Evolutionary conservation across 2,113 vertebrate species (phyloP), one percentile per base, ranked within the genome.

Genomic region (Pleuronectes platessa): DNA sequence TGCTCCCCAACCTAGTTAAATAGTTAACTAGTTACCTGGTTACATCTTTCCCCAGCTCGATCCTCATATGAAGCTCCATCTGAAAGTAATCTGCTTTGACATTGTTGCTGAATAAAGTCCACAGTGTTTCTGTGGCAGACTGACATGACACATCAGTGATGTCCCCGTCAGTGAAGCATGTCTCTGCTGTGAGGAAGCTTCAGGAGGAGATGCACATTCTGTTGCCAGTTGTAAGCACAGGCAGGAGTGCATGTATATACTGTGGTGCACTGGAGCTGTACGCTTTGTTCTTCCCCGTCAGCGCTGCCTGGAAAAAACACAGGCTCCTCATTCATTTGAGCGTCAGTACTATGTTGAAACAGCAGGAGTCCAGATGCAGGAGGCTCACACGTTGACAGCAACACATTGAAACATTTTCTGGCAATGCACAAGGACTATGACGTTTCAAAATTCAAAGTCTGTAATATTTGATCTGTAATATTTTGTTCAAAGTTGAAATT

Each of bases 41-140:
- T 31, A 31, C 13, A 42, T 20, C 3, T 49, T 49, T 49, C 17
- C 45, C 15, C 20, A 40, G 27, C 27, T 62, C 62, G 3, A 2
- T 42, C 40, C 5, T 31, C 27, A 31, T 42, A 2, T 42, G 2
- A 10, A 12, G 11, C 40, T 42, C 40, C 2, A 12, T 42, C 60
- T 56, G 24, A 86, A 65, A 69, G 74, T 62, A 79, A 73, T 79
- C 37, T 66, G 26, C 35, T 47, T 14, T 76, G 72, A 74, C 64
- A 58, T 66, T 76, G 76, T 62, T 62, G 79, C 72, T 76, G 54
- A 69, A 82, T 79, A n/a, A 53, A 55, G 45, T 40, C 65, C 64
- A 65, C 65, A 71, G 47, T 27, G 4, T 59, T 23, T 3, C 55
- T 31, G 24, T 27, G 59, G 20, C 45, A 26, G 15, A 56, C 35